Base-by-base conservation (phyloP, 1,140 invertebrate genomes). In the Calephelis nemesis region DNA sequence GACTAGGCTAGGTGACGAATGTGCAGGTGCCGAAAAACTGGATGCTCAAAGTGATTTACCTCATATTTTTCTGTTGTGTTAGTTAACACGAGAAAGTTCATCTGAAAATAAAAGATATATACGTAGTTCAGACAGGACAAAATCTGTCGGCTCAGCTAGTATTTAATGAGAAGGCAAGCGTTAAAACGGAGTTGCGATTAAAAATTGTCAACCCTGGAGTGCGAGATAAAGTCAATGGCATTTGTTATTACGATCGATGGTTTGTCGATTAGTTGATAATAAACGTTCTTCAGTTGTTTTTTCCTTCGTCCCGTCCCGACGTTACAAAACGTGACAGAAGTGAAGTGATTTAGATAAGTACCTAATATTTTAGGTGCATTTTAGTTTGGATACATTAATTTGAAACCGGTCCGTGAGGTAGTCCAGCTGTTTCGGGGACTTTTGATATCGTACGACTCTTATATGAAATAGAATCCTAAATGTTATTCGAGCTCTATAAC, bases 151-250 rank as follows among this genome's bases (percentile, higher is more conserved):
- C 15, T 19, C 15, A 19, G 15, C 15, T 19, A 19, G 15, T 19
- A 19, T 19, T 19, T 19, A 19, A 19, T 19, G 15, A 19, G 15
- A 19, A 19, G 15, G 15, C 15, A 19, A 30, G 30, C 4, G 30
- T 30, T 30, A 30, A 30, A 30, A 30, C 30, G 30, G 30, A 30
- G 30, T 30, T 4, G 42, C 42, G 42, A 45, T 9, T 9, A 45
- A 45, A 45, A 45, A 8, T 0, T 45, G 42, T 45, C 42, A 45
- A 45, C 42, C 42, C 42, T 45, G 42, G 42, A 45, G 6, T 4
- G 42, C 7, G 54, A 58, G 54, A 58, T 58, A 58, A 58, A 58
- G 54, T 58, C 54, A 58, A 58, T 58, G 54, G 54, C 54, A 58
- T 30, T 58, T 58, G 54, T 58, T 58, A 39, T 39, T 58, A 58